Base-by-base conservation (phyloP, 1,140 invertebrate species). In the Drosophila setifemur region DNA sequence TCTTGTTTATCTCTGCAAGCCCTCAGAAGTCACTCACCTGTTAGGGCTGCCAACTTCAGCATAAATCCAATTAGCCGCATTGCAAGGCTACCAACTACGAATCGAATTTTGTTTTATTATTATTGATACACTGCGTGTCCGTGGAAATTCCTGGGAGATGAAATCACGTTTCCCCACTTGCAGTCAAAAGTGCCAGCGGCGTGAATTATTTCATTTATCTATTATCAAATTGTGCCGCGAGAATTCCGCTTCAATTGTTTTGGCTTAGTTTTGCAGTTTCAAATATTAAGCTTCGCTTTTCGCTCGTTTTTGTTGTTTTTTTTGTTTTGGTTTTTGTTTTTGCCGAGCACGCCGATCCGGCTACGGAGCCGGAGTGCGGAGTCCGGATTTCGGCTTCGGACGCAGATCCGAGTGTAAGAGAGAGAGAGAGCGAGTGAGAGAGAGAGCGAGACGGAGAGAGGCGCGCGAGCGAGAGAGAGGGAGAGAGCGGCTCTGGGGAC, bases 11-110 rank as follows among this genome's bases (percentile, higher is more conserved):
- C 5, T 1, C 29, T 31, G 29, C 29, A 14, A 12, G 1, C n/a
- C n/a, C n/a, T n/a, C n/a, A n/a, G 18, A 4, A 37, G 12, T 57
- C 54, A 74, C 79, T 83, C 70, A 83, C 79, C 79, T 83, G 79
- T 79, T 85, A 83, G 63, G 47, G 58, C 70, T 70, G 79, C 79
- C 74, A 85, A 83, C 85, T 74, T 85, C 64, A 83, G 43, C 47
- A 85, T 52, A 67, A 83, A 83, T 85, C 79, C 79, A 85, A 83
- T 85, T 79, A 79, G 64, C 25, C 45, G 53, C 79, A 82, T 82
- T 29, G 54, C 69, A 58, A 31, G 29, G 14, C 21, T 21, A n/a
- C 54, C 8, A 4, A 25, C 11, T 50, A 23, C n/a, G n/a, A n/a
- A 50, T 55, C n/a, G n/a, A 55, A 18, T 9, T 12, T 9, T n/a